Percentiles rank a stretch among this genome's conserved stretches.
Conservation (phyloP, 23 tunicate genomes). For the Trididemnum clinides region DNA sequence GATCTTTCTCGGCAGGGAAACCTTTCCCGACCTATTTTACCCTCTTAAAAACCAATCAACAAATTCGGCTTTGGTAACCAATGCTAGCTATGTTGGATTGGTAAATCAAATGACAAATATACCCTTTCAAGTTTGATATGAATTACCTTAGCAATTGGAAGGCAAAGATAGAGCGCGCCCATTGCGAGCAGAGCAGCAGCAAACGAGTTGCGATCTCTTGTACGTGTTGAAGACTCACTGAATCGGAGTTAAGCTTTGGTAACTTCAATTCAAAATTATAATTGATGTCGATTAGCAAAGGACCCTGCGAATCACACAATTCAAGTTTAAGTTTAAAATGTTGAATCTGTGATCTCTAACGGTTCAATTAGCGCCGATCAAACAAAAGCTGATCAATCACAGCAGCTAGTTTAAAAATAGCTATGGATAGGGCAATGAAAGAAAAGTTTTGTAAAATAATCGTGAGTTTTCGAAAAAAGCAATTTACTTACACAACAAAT, state of each 20-base stretch:
- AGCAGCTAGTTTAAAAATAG: too few species aligned
- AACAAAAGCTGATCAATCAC: too few species aligned
- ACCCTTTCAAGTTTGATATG: not conserved
- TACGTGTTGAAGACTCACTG: constrained; percentile 69
- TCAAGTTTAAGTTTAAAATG: not conserved
- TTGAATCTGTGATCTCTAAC: not conserved
- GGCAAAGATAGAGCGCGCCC: constrained; percentile 86
- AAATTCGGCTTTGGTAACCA: too few species aligned
- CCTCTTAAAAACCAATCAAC: too few species aligned
- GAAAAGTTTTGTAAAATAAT: too few species aligned
- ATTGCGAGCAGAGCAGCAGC: constrained; percentile 74
- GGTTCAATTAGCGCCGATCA: too few species aligned
- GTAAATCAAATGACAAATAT: not conserved
- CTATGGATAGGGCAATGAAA: too few species aligned
- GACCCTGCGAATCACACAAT: constrained; percentile 48
- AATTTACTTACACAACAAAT: too few species aligned
- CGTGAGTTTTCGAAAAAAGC: too few species aligned
- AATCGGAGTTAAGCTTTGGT: constrained; percentile 44
- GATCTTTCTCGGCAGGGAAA: too few species aligned
- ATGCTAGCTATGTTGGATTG: too few species aligned
- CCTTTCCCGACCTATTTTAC: too few species aligned
- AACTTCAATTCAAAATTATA: constrained; percentile 58
- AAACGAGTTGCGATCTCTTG: constrained; percentile 85
- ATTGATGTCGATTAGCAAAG: constrained; percentile 63
- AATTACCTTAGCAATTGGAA: constrained; percentile 71